A percentile compares a stretch with the other conserved stretches of the same genome.
Conservation (phyloP, 2,888 invertebrate genomes). For the Neoscelio sp. region DNA sequence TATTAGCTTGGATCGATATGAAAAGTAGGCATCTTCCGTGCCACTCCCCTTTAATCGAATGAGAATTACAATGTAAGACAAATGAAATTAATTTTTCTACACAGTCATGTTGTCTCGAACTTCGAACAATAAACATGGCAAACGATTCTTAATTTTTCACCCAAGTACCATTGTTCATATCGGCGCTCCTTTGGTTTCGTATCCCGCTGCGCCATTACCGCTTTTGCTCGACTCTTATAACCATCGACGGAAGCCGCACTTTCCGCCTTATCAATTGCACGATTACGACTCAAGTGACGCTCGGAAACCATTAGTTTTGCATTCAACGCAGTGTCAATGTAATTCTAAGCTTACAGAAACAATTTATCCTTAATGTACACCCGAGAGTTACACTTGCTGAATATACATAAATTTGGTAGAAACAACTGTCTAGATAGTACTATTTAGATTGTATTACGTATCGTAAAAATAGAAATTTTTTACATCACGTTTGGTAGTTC, state of each 20-base stretch:
- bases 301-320: constrained; percentile 31
- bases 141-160: constrained; percentile 48
- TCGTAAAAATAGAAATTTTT: no score
- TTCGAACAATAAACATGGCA: constrained; percentile 33
- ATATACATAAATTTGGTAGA: no score
- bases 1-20: constrained; percentile 10
- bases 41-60: constrained; percentile 49
- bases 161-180: constrained; percentile 51
- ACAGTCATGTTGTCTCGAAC: constrained; percentile 36
- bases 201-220: constrained; percentile 39
- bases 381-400: no score
- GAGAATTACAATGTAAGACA: no score
- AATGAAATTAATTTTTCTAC: constrained; percentile 53
- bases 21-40: constrained; percentile 21
- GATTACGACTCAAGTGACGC: constrained; percentile 28
- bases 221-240: constrained; percentile 4
- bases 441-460: no score
- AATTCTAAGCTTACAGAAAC: no score
- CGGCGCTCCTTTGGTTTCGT: constrained; percentile 34
- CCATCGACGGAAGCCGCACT: constrained; percentile 51
- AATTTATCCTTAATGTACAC: no score
- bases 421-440: no score
- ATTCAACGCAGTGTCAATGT: background rate
- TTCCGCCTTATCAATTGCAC: constrained; percentile 54
- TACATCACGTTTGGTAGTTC: no score